Conservation (phyloP, 1,140 invertebrate species). For the Euura lappo region DNA sequence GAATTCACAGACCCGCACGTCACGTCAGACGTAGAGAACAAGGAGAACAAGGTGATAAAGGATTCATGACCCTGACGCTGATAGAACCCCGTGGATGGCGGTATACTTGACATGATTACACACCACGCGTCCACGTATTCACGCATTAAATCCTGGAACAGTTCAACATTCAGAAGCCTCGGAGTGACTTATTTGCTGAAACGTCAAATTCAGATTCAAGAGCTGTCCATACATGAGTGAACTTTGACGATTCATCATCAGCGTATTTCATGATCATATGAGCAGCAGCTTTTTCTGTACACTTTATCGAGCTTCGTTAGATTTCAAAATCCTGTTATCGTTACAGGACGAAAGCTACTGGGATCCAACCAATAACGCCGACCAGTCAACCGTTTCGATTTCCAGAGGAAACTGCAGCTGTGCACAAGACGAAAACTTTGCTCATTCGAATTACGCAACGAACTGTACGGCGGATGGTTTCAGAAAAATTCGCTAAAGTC, state of each 20-base stretch:
- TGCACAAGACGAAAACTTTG: background rate
- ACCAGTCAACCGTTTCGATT: background rate
- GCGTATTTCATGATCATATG: too few species aligned
- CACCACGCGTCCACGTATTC: too few species aligned
- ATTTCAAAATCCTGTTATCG: background rate
- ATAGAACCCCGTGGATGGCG: background rate
- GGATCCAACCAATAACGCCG: slow-evolving; percentile 2
- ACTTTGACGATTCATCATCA: too few species aligned
- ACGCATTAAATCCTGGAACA: too few species aligned
- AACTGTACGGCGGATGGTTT: background rate
- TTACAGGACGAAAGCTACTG: background rate
- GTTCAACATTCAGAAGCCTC: too few species aligned
- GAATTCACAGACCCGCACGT: background rate
- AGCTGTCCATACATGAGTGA: too few species aligned
- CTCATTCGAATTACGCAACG: background rate
- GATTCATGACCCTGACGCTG: background rate
- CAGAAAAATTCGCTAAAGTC: too few species aligned
- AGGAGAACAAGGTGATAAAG: background rate
- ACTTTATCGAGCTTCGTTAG: too few species aligned
- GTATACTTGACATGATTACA: too few species aligned
- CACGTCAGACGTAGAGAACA: background rate
- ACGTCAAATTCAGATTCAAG: too few species aligned
- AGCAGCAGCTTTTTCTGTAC: too few species aligned
- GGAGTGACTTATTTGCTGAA: too few species aligned
- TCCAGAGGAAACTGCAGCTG: background rate